Evolutionary conservation across 30 jellyfish, hydroid and myxozoan genomes (phyloP).

Genomic region (Aurelia sp.): DNA sequence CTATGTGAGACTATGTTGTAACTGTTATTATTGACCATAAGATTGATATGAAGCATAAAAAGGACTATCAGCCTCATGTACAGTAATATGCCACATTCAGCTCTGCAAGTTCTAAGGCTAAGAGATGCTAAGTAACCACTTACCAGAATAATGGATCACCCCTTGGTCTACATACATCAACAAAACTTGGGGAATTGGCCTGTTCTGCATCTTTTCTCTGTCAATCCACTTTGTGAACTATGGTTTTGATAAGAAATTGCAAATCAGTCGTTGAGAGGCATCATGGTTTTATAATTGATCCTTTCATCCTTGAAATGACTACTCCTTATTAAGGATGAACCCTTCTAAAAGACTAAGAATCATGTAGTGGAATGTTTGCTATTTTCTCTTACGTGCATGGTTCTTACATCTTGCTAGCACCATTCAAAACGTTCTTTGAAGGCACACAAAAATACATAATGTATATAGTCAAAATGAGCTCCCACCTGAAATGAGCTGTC

Average conservation of each 20-base stretch:
- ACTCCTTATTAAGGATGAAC: too few relatives aligned
- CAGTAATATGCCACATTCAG: neutral
- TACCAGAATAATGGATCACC: constrained; percentile 4
- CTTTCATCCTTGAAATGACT: neutral
- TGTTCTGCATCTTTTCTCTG: constrained; percentile 11
- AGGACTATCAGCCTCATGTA: neutral
- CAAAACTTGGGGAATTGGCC: constrained; percentile 10
- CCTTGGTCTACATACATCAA: constrained; percentile 6
- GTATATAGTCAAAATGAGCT: too few relatives aligned
- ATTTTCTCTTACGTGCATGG: too few relatives aligned
- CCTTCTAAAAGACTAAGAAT: neutral
- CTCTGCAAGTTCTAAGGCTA: neutral
- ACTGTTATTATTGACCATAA: neutral
- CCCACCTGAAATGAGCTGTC: too few relatives aligned
- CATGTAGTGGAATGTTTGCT: too few relatives aligned
- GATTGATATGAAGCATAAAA: neutral
- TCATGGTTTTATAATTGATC: neutral
- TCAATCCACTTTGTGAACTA: constrained; percentile 4
- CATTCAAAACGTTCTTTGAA: too few relatives aligned
- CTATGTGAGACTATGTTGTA: neutral
- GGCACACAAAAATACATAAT: too few relatives aligned
- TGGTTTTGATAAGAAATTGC: neutral
- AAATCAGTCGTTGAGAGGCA: constrained; percentile 4
- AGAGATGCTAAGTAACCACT: neutral
- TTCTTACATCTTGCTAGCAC: too few relatives aligned